These are phyloP conservation scores for Abrostola triplasia DNA, from an alignment of 2,888 invertebrate species.

Conservation along the genomic window DNA sequence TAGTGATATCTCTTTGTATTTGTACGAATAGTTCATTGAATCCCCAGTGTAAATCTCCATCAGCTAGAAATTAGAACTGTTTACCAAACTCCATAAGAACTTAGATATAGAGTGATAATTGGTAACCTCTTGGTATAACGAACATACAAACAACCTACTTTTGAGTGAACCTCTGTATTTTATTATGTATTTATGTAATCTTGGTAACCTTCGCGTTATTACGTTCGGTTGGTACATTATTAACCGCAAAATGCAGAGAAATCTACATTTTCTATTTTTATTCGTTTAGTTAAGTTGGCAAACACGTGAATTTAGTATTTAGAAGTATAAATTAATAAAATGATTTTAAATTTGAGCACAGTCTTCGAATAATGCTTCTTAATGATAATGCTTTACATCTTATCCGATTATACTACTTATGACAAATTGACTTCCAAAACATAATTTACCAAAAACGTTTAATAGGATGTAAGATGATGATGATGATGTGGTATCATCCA, in stretches of 20 bases:
- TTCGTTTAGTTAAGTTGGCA: neutral
- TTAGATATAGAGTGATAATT: slow-evolving; percentile 45
- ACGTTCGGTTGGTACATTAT: slow-evolving; percentile 32
- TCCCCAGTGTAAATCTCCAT: slow-evolving; percentile 27
- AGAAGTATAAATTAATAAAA: too few relatives aligned
- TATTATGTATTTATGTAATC: slow-evolving; percentile 45
- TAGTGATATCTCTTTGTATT: neutral
- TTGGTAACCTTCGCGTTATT: slow-evolving; percentile 45
- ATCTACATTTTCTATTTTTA: slow-evolving; percentile 20
- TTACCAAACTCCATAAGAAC: slow-evolving; percentile 24
- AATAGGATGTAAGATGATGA: too few relatives aligned
- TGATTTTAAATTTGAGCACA: neutral
- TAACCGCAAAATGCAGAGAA: slow-evolving; percentile 35
- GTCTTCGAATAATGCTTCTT: too few relatives aligned
- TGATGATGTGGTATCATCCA: too few relatives aligned
- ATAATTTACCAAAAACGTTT: too few relatives aligned
- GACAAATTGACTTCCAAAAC: too few relatives aligned
- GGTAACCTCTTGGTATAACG: slow-evolving; percentile 20
- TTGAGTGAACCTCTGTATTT: slow-evolving; percentile 24
- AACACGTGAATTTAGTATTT: too few relatives aligned
- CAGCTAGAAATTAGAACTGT: slow-evolving; percentile 13
- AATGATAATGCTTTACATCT: too few relatives aligned
- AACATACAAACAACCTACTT: slow-evolving; percentile 22
- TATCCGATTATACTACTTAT: too few relatives aligned
- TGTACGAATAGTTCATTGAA: slow-evolving; percentile 21